phyloP scores from a whole-genome alignment of 1,140 invertebrate genomes.

The Aleiodes sp. region DNA sequence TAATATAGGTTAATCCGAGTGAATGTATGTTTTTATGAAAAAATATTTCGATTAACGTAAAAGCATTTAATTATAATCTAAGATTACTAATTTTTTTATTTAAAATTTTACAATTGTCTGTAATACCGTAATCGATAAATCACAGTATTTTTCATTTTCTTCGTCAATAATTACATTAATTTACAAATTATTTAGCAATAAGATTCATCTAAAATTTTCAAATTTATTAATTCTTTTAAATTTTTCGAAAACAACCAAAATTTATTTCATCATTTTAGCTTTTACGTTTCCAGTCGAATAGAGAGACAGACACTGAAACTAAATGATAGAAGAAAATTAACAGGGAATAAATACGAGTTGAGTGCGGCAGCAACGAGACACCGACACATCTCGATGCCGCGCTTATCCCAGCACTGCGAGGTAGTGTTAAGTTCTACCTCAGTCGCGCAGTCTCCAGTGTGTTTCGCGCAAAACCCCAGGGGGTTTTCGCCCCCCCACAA shows the following conservation, averaged over 20 bases:
- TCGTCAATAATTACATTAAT: neutral
- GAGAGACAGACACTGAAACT: conserved; percentile 2
- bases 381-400: conserved; percentile 63
- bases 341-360: conserved; percentile 41
- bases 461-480: conserved; percentile 56
- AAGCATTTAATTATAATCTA: neutral
- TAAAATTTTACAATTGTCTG: conserved; percentile 13
- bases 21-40: neutral
- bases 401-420: conserved; percentile 59
- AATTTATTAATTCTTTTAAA: too few relatives aligned
- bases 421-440: conserved; percentile 45
- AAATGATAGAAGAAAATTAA: conserved; percentile 29
- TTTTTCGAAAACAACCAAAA: too few relatives aligned
- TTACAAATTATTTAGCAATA: too few relatives aligned
- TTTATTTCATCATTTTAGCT: too few relatives aligned
- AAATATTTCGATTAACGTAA: neutral
- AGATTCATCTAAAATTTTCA: too few relatives aligned
- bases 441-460: conserved; percentile 56
- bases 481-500: conserved; percentile 26
- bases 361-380: conserved; percentile 52
- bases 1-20: too few relatives aligned
- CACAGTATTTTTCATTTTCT: conserved; percentile 1
- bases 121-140: conserved; percentile 12
- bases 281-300: conserved; percentile 15
- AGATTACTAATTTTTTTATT: too few relatives aligned